Percentiles rank a stretch among this genome's conserved stretches.
Conservation (phyloP, 2,797 vertebrate genomes). For the Prionace glauca region DNA sequence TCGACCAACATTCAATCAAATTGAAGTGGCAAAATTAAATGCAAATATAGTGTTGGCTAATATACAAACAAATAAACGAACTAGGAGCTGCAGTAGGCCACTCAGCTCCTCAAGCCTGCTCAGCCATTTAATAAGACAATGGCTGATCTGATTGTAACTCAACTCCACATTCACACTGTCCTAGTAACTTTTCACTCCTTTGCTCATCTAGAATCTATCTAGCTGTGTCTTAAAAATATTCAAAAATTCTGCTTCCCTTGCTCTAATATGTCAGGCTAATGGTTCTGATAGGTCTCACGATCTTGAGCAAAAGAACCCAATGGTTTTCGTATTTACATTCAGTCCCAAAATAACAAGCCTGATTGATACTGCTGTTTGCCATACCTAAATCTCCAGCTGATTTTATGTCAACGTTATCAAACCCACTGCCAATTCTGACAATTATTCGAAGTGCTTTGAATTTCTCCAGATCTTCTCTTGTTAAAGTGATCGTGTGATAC, state of each 20-base stretch:
- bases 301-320: constrained; percentile 38
- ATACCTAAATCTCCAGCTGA: constrained; percentile 92
- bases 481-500: constrained; percentile 98
- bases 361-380: constrained; percentile 42
- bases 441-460: constrained; percentile 97
- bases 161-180: too few relatives aligned
- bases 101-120: too few relatives aligned
- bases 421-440: constrained; percentile 92
- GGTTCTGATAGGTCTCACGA: constrained; percentile 42
- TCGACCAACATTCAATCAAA: neutral
- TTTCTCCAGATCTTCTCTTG: constrained; percentile 94
- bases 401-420: constrained; percentile 97
- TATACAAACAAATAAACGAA: too few relatives aligned
- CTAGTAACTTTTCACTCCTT: too few relatives aligned
- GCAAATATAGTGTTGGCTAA: neutral
- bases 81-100: too few relatives aligned
- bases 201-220: too few relatives aligned
- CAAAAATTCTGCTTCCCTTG: too few relatives aligned
- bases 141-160: too few relatives aligned
- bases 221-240: too few relatives aligned
- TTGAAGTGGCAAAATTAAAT: neutral
- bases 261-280: neutral
- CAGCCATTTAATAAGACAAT: too few relatives aligned
- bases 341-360: constrained; percentile 41
- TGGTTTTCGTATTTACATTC: constrained; percentile 39